Base-by-base conservation (phyloP, 35 echinoderm and acorn worm species). In the Acanthaster planci region DNA sequence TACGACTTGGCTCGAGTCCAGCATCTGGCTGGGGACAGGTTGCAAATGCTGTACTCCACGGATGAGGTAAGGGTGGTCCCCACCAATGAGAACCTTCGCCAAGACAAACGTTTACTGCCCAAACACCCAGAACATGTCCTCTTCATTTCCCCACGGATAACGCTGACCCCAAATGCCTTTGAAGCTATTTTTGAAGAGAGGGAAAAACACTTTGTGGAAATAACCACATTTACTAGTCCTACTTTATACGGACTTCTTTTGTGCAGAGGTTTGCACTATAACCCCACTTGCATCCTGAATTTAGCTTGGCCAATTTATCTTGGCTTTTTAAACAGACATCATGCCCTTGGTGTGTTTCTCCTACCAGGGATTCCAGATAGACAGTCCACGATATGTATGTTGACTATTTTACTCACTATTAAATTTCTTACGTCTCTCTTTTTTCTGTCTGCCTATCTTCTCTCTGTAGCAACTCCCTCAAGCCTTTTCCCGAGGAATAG, bases 381-480 rank as follows among this genome's bases (percentile, higher is more conserved):
- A n/a, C n/a, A n/a, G n/a, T n/a, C n/a, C n/a, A n/a, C n/a, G n/a
- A n/a, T n/a, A n/a, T n/a, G n/a, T n/a, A n/a, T n/a, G n/a, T n/a
- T n/a, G n/a, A n/a, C n/a, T n/a, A n/a, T n/a, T n/a, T n/a, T n/a
- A n/a, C n/a, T n/a, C 22, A 36, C 39, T 2, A 2, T 38, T 44
- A 30, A 51, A 19, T 44, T 40, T 44, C 44, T 79, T 79, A 2
- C 5, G 38, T 36, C 16, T 51, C 39, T 23, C 22, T 38, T 64
- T 39, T 29, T 0, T 37, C 59, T 31, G 1, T 21, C 17, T n/a
- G 29, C 37, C 40, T 22, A n/a, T n/a, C n/a, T n/a, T n/a, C n/a
- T 68, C 10, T 35, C 42, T 82, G 38, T 78, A 89, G 87, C 87
- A 89, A 89, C 51, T 80, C 21, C 67, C 80, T 14, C 37, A 54